These are phyloP conservation scores for Arrhamphus sclerolepis DNA, from an alignment of 2,797 vertebrate species.

Conservation along the genomic window DNA sequence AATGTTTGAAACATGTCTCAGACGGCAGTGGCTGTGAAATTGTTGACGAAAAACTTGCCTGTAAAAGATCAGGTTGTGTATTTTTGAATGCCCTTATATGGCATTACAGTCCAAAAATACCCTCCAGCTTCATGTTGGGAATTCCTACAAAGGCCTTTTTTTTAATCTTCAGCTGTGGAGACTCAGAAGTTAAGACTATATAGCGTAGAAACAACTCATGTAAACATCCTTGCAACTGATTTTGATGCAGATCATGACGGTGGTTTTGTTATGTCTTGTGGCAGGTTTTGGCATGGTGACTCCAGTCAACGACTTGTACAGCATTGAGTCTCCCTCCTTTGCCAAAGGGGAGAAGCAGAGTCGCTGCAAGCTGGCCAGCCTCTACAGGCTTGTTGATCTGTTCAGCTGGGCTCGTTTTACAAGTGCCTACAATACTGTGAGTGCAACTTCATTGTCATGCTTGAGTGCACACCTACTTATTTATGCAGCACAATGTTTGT, in stretches of 20 bases:
- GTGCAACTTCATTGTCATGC: conserved; percentile 68
- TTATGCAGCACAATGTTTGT: conserved; percentile 43
- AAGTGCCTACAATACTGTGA: conserved; percentile 93
- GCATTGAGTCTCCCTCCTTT: conserved; percentile 85
- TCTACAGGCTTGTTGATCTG: conserved; percentile 91
- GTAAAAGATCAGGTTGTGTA: conserved; percentile 41
- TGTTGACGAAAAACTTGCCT: conserved; percentile 10
- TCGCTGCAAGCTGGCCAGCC: conserved; percentile 93
- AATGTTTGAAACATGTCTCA: conserved; percentile 12
- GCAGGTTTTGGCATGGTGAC: conserved; percentile 89
- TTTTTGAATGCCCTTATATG: conserved; percentile 64
- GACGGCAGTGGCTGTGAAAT: conserved; percentile 8
- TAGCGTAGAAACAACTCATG: conserved; percentile 8
- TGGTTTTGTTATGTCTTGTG: conserved; percentile 31
- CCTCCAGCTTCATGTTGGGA: conserved; percentile 32
- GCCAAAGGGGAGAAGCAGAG: conserved; percentile 92
- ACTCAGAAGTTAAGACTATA: conserved; percentile 33
- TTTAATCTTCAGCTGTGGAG: conserved; percentile 37
- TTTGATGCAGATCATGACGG: neutral
- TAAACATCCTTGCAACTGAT: conserved; percentile 30
- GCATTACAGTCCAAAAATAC: conserved; percentile 57
- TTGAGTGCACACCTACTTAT: conserved; percentile 43
- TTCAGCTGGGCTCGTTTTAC: conserved; percentile 93
- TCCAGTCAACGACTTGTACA: conserved; percentile 92
- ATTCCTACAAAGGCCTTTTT: conserved; percentile 42